phyloP scores from a whole-genome alignment of 2,113 vertebrate species.

The Alectura lathami region DNA sequence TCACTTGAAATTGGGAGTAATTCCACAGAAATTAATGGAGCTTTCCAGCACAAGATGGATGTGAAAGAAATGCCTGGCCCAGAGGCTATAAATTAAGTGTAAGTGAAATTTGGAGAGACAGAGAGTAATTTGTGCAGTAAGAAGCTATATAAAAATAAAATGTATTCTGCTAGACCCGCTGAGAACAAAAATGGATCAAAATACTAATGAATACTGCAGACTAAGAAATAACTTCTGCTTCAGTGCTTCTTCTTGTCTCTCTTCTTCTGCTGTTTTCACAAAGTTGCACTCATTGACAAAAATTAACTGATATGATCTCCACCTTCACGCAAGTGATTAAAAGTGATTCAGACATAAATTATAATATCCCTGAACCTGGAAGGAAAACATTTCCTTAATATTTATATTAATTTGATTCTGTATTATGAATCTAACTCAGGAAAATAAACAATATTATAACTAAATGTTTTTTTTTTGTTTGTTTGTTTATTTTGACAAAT shows the following conservation, averaged over 20 bases:
- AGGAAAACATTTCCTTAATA: neutral
- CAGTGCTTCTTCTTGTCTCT: neutral
- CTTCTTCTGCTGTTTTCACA: neutral
- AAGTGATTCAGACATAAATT: neutral
- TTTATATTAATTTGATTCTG: neutral
- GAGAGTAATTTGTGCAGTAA: neutral
- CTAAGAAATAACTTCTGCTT: slow-evolving; percentile 44
- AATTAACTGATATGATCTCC: neutral
- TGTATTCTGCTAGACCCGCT: neutral
- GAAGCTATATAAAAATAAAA: slow-evolving; percentile 36
- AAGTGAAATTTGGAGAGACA: neutral
- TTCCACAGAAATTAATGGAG: slow-evolving; percentile 31
- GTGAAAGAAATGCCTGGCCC: neutral
- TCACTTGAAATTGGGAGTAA: slow-evolving; percentile 2
- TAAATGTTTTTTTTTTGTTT: neutral
- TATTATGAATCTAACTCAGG: neutral
- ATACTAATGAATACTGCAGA: slow-evolving; percentile 29
- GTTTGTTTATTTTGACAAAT: neutral
- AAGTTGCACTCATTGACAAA: neutral
- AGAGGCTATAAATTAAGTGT: slow-evolving; percentile 22
- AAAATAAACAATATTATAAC: neutral
- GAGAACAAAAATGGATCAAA: slow-evolving; percentile 53
- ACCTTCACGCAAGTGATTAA: neutral
- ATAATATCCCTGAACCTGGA: neutral
- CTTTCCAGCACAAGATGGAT: neutral